Evolutionary conservation across 1,140 invertebrate genomes (phyloP).

Genomic region (Drosophila quadrilineata): DNA sequence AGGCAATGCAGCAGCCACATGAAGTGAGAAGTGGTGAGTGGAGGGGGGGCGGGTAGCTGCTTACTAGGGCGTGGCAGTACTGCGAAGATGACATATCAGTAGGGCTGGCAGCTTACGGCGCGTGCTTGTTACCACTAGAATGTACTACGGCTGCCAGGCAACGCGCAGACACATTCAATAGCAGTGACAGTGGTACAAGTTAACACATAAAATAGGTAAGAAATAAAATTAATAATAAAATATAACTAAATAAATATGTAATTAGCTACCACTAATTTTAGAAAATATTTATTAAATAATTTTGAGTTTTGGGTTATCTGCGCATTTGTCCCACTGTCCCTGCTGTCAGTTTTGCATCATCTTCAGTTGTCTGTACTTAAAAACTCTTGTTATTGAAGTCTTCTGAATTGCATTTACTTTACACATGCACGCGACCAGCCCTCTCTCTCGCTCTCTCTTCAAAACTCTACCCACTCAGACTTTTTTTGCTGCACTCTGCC

Average conservation of each 20-base stretch:
- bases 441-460: background rate
- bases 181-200: slow-evolving; percentile 1
- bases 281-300: background rate
- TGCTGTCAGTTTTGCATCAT: slow-evolving; percentile 17
- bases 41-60: background rate
- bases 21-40: no score
- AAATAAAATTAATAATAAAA: background rate
- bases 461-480: no score
- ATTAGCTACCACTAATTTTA: background rate
- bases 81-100: slow-evolving; percentile 47
- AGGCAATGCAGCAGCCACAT: slow-evolving; percentile 41
- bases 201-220: background rate
- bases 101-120: background rate
- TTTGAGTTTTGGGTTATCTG: no score
- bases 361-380: slow-evolving; percentile 47
- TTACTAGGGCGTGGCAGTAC: slow-evolving; percentile 18
- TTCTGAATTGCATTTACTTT: slow-evolving; percentile 67
- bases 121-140: background rate
- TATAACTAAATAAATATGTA: background rate
- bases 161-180: background rate
- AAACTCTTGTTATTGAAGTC: slow-evolving; percentile 66
- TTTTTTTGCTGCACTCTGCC: no score
- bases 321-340: slow-evolving; percentile 14
- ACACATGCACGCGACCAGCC: slow-evolving; percentile 8
- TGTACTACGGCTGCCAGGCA: slow-evolving; percentile 2